These are phyloP conservation scores for Takifugu bimaculatus DNA, from an alignment of 2,113 vertebrate species.

Conservation along the genomic window DNA sequence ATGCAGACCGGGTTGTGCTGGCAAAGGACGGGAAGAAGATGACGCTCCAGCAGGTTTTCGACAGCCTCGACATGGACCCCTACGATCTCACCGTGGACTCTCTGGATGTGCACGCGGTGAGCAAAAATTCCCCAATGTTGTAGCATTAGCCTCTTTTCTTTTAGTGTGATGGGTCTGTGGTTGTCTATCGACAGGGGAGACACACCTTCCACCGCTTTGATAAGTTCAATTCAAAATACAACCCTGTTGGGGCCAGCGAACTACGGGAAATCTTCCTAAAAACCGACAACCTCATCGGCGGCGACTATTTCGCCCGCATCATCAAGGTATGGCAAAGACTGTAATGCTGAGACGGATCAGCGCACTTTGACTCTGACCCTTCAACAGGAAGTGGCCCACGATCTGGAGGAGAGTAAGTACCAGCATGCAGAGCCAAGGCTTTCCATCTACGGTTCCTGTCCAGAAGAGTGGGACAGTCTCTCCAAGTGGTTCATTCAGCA, in stretches of 20 bases:
- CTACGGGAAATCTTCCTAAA: conserved; percentile 97
- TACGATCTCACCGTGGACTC: conserved; percentile 97
- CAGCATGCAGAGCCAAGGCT: conserved; percentile 88
- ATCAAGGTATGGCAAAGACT: conserved; percentile 82
- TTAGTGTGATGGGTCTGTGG: background rate
- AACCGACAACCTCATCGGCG: conserved; percentile 88
- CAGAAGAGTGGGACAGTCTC: conserved; percentile 84
- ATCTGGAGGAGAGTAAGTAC: conserved; percentile 92
- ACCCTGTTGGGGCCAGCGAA: conserved; percentile 93
- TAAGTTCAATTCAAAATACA: conserved; percentile 98
- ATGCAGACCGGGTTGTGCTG: conserved; percentile 86
- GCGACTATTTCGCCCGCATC: conserved; percentile 94
- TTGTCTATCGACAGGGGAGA: conserved; percentile 77
- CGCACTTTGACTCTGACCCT: background rate
- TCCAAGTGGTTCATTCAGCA: conserved; percentile 90
- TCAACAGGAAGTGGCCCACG: conserved; percentile 83
- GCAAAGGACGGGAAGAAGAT: conserved; percentile 86
- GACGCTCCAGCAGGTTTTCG: conserved; percentile 90
- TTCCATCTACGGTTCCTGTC: conserved; percentile 88
- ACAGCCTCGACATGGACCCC: conserved; percentile 88
- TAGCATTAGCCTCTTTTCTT: background rate
- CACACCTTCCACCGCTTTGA: conserved; percentile 98
- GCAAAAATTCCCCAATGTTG: conserved; percentile 20
- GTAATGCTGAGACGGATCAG: background rate
- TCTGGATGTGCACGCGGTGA: conserved; percentile 91